phyloP scores from a whole-genome alignment of 1,140 invertebrate species.

The Papilio polytes region DNA sequence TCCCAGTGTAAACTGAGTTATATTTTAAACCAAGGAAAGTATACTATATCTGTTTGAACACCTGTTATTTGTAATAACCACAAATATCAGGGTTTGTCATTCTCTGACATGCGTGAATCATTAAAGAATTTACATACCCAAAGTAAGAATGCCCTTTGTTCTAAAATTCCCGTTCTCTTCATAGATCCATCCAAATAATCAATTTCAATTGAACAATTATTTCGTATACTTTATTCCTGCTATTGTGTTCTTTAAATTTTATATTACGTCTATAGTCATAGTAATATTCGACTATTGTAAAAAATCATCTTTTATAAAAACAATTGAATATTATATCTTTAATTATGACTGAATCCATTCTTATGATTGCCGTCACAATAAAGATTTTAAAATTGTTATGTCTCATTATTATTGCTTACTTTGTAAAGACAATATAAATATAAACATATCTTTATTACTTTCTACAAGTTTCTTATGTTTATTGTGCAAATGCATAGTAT shows the following conservation, averaged over 20 bases:
- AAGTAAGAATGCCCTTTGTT: neutral
- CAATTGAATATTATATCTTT: neutral
- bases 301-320: neutral
- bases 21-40: too few relatives aligned
- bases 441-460: neutral
- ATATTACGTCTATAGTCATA: neutral
- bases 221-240: neutral
- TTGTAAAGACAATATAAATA: neutral
- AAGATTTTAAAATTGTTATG: neutral
- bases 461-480: neutral
- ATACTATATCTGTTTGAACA: too few relatives aligned
- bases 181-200: neutral
- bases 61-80: too few relatives aligned
- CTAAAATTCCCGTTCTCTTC: neutral
- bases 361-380: constrained; percentile 7
- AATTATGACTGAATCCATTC: neutral
- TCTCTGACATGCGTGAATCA: neutral
- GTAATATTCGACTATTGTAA: neutral
- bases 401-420: neutral
- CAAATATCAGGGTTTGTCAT: too few relatives aligned
- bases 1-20: too few relatives aligned
- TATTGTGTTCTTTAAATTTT: neutral
- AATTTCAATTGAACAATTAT: neutral
- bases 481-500: neutral
- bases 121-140: neutral